Conservation (phyloP, 2,797 vertebrate species). For the Acrossocheilus wenchowensis region DNA sequence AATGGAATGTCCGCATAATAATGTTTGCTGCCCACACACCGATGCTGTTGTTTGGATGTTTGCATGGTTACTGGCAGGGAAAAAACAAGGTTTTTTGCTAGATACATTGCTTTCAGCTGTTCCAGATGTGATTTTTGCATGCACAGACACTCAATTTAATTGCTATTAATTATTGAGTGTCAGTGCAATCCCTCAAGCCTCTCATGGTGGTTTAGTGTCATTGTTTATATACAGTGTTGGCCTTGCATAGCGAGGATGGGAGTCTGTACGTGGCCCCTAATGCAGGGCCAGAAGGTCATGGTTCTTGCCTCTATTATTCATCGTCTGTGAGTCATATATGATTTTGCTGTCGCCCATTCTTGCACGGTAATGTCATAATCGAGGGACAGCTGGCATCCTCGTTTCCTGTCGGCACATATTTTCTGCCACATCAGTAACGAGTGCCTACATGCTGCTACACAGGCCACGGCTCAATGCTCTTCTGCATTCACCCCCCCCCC, state of each 20-base stretch:
- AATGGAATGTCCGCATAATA: slow-evolving; percentile 30
- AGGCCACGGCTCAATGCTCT: slow-evolving; percentile 65
- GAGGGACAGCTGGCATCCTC: slow-evolving; percentile 76
- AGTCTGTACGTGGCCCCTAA: slow-evolving; percentile 3
- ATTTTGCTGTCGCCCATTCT: slow-evolving; percentile 64
- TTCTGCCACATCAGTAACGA: slow-evolving; percentile 79
- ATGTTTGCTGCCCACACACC: slow-evolving; percentile 41
- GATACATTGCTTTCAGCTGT: slow-evolving; percentile 42
- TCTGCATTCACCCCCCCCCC: not conserved
- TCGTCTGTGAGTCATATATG: slow-evolving; percentile 34
- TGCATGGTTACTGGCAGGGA: slow-evolving; percentile 20
- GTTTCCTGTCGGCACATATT: slow-evolving; percentile 76
- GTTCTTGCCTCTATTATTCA: slow-evolving; percentile 36
- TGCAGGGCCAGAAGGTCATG: slow-evolving; percentile 31
- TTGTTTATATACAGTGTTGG: slow-evolving; percentile 10
- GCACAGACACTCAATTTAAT: slow-evolving; percentile 27
- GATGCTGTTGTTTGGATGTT: slow-evolving; percentile 29
- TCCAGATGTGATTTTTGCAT: slow-evolving; percentile 30
- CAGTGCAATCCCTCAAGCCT: slow-evolving; percentile 20
- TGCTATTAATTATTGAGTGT: slow-evolving; percentile 38
- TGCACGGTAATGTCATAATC: slow-evolving; percentile 74
- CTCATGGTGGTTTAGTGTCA: not conserved
- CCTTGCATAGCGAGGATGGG: not conserved
- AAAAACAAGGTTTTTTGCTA: slow-evolving; percentile 18
- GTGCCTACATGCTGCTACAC: slow-evolving; percentile 69